Evolutionary conservation across 2,113 vertebrate species (phyloP).

Genomic region (Hepsetus odoe): DNA sequence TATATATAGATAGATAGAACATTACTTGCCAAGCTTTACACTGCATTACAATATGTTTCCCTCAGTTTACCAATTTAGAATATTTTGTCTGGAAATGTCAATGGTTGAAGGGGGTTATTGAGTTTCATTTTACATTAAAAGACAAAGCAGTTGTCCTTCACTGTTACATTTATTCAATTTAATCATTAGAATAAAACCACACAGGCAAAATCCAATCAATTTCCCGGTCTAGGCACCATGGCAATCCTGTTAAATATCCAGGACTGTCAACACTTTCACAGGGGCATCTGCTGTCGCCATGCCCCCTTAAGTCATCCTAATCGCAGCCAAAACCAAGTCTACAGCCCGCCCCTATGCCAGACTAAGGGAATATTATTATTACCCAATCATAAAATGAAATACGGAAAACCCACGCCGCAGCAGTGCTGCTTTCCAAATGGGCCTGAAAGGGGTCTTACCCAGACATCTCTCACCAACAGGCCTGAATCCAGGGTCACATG

Average conservation of each 20-base stretch:
- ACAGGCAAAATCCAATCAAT: slow-evolving; percentile 12
- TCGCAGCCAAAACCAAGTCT: slow-evolving; percentile 55
- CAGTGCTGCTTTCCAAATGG: slow-evolving; percentile 51
- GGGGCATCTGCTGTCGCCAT: slow-evolving; percentile 50
- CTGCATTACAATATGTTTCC: slow-evolving; percentile 1
- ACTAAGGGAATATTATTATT: slow-evolving; percentile 48
- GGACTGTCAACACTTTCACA: slow-evolving; percentile 62
- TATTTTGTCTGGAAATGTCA: slow-evolving; percentile 11
- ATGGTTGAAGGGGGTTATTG: slow-evolving; percentile 13
- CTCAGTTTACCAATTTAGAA: slow-evolving; percentile 15
- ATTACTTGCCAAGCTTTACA: slow-evolving; percentile 16
- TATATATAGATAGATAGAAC: no score
- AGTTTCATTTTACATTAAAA: slow-evolving; percentile 9
- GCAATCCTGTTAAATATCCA: slow-evolving; percentile 53
- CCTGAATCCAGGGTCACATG: slow-evolving; percentile 81
- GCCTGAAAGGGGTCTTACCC: slow-evolving; percentile 76
- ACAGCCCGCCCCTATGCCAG: slow-evolving; percentile 44
- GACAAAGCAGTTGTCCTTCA: not conserved
- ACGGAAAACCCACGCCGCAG: slow-evolving; percentile 53
- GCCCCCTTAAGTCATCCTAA: slow-evolving; percentile 47
- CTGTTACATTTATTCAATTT: slow-evolving; percentile 8
- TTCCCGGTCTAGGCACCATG: slow-evolving; percentile 19
- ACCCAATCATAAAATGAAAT: slow-evolving; percentile 59
- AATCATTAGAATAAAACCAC: slow-evolving; percentile 41
- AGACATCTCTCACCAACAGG: slow-evolving; percentile 78